Evolutionary conservation across 2,113 vertebrate species (phyloP), one percentile per base, ranked within the genome.

Genomic region (Sigmodon hispidus): DNA sequence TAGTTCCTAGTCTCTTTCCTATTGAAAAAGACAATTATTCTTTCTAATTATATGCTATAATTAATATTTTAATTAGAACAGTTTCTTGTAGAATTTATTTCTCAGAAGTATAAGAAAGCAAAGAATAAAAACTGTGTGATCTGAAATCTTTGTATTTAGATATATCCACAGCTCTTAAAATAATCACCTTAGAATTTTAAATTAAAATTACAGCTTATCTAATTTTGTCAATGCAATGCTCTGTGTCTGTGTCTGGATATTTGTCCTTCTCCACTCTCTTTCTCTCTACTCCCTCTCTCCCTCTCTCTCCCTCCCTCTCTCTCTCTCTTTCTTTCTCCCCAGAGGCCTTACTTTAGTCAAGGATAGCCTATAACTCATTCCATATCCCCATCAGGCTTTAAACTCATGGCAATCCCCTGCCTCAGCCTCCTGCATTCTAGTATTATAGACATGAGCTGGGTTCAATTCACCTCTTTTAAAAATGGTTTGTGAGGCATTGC

Each of bases 11-110:
- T 43, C 22, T 43, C 15, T 94, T 94, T 79, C 7, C 29, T 22
- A 72, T 22, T 24, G n/a, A 40, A 73, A 91, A 75, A 61, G n/a
- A 73, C 9, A 75, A 75, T 69, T 87, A 59, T 81, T 94, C 9
- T 59, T 87, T 86, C 79, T 16, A 94, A 87, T 52, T 89, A 91
- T 91, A 70, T 76, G n/a, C 34, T 72, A 79, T 1, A 91, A 91
- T 72, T 75, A 87, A 57, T 69, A 75, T 91, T 95, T 95, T 89
- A 92, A 93, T 79, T 73, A 36, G 73, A 69, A 79, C 24, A 73
- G 7, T 19, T 2, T 36, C 48, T 91, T n/a, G 5, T 90, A 24
- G 80, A 79, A 48, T 57, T 31, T 5, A 83, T 70, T 77, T 91
- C 61, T 90, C 79, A 93, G 69, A 19, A 45, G 13, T 55, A 81